Base-by-base conservation (phyloP, 2,888 invertebrate genomes). In the Oscheius onirici region DNA sequence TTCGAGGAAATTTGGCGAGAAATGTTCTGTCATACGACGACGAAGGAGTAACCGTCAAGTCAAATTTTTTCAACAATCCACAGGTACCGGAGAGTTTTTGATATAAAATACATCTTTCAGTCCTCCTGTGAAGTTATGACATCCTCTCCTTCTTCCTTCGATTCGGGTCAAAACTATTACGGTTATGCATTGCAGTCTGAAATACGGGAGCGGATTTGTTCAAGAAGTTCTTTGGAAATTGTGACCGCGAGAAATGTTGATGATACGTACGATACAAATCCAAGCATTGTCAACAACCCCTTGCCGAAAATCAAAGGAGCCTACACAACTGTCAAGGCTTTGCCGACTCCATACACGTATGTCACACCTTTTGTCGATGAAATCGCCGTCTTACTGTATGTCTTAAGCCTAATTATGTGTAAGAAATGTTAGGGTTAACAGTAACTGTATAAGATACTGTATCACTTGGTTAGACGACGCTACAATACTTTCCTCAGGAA, bases 41-140 rank as follows among this genome's bases (percentile, higher is more conserved):
- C 1, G 1, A 13, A 26, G 65, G 49, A 26, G 44, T 57, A 2
- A 1, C n/a, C 1, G 13, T 54, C 15, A 43, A 57, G 17, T 13
- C 26, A 13, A 71, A 71, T 46, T 71, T 71, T 46, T 44, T 71
- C 22, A 52, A 71, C 34, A 66, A 71, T 55, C 34, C 58, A 11
- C 55, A 65, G 66, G 71, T 71, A 28, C n/a, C n/a, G n/a, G n/a
- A n/a, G n/a, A n/a, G n/a, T 34, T 28, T 41, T n/a, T 13, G 20
- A 11, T 3, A 67, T 6, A 43, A n/a, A n/a, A n/a, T n/a, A 0
- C 1, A 46, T 24, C n/a, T 41, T 70, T 54, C 54, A 70, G 70
- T 52, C 61, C 8, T 51, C 61, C 13, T 70, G 70, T 61, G 70
- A 70, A 61, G 51, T 70, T 22, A 34, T 51, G n/a, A 22, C 52